Evolutionary conservation across 2,113 vertebrate genomes (phyloP).

Genomic region (Climacteris rufus): DNA sequence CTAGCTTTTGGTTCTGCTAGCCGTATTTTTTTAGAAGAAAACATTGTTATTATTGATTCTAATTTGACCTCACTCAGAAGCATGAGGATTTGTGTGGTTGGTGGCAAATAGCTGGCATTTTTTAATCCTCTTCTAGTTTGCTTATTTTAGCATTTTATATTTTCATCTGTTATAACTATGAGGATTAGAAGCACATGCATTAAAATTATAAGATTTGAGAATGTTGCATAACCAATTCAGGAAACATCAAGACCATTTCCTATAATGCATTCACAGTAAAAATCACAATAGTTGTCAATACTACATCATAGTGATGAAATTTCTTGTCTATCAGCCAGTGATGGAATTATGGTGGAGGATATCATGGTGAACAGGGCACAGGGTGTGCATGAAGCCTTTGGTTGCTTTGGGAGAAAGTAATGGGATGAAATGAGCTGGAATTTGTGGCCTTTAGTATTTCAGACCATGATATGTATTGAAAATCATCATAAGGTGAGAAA

Average conservation of each 20-base stretch:
- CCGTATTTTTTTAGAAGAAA: not conserved
- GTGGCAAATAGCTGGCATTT: not conserved
- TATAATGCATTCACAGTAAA: not conserved
- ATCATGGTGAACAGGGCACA: not conserved
- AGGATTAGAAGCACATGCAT: not conserved
- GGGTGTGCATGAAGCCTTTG: fast-evolving
- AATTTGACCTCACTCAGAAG: not conserved
- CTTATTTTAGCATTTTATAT: not conserved
- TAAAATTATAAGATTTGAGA: not conserved
- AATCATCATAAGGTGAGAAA: not conserved
- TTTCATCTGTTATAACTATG: not conserved
- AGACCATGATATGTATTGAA: not conserved
- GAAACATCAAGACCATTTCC: not conserved
- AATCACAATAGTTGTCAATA: not conserved
- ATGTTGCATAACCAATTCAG: not conserved
- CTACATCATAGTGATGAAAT: not conserved
- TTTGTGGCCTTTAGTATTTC: not conserved
- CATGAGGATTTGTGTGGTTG: not conserved
- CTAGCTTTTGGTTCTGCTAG: not conserved
- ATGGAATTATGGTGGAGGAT: not conserved
- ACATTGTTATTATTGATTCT: not conserved
- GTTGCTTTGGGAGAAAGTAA: not conserved
- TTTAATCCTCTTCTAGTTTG: not conserved
- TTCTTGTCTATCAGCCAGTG: not conserved
- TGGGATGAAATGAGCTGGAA: not conserved